Evolutionary conservation across 2,797 vertebrate genomes (phyloP), one percentile per base, ranked within the genome.

Genomic region (Trichosurus vulpecula): DNA sequence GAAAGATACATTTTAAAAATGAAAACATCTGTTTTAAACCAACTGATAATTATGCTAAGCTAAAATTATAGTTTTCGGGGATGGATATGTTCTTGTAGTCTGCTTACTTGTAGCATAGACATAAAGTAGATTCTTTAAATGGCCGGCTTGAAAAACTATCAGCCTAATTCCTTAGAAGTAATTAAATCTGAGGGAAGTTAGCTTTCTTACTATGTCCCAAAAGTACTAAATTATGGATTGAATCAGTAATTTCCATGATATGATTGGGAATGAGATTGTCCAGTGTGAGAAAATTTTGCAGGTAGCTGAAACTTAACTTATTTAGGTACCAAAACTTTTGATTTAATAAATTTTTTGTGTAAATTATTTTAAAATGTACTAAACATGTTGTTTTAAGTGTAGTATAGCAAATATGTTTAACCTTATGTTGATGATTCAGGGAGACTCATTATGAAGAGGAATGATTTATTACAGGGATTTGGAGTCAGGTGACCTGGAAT

Each of bases 31-130:
- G 81, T 95, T 93, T 96, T 29, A 92, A 94, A 94, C 66, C 54
- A 56, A 52, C 55, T 91, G 47, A 16, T 92, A 92, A 31, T 94
- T 11, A 52, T 97, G 87, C 92, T 92, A 51, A 81, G 91, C 53
- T 91, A 61, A 90, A 94, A 5, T 96, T 93, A 56, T 91, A 92
- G 54, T 54, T 93, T 93, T 95, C 11, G 93, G 54, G 87, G 93
- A 91, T 93, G 52, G 66, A 81, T 92, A 89, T 95, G 25, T 29
- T 96, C 29, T 96, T 97, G 92, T 95, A 55, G 90, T 61, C 54
- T 95, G 25, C 53, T 74, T 11, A 90, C 92, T 95, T 93, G 47
- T 94, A 16, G 30, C 74, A 11, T 35, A 91, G 35, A 6, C 51
- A 55, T 81, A 95, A 96, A 95, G 54, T 94, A 91, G 90, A 89